Conservation (phyloP, 2,113 vertebrate species). For the Catharus minimus region DNA sequence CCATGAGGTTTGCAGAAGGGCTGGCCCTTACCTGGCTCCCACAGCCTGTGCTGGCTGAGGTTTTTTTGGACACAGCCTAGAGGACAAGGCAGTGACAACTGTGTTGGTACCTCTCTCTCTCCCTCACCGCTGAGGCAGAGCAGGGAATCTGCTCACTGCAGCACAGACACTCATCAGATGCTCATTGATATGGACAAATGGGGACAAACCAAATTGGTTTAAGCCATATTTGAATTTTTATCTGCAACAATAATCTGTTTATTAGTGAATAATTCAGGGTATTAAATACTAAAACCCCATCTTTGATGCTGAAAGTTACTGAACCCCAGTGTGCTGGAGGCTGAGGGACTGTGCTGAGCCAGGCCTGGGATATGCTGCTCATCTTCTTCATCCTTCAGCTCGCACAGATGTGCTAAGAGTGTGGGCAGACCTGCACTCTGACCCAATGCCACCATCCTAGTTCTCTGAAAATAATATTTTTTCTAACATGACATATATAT, state of each 20-base stretch:
- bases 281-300: not conserved
- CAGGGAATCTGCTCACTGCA: slow-evolving; percentile 12
- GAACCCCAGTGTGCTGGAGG: not conserved
- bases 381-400: not conserved
- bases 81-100: not conserved
- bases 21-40: not conserved
- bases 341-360: not conserved
- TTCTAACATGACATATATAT: not conserved
- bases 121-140: not conserved
- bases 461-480: not conserved
- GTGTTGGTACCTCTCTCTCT: rapidly evolving
- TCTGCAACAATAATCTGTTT: slow-evolving; percentile 18
- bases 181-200: not conserved
- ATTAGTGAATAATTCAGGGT: slow-evolving; percentile 40
- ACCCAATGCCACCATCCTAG: not conserved
- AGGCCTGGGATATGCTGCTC: not conserved
- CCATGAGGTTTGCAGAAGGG: not conserved
- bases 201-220: slow-evolving; percentile 10
- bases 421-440: not conserved
- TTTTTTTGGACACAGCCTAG: not conserved
- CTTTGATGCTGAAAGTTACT: slow-evolving; percentile 9
- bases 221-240: slow-evolving; percentile 35
- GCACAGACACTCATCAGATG: not conserved
- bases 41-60: not conserved
- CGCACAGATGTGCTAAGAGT: not conserved